Evolutionary conservation across 2,797 vertebrate species (phyloP).

Genomic region (Melanotaenia nigrans): DNA sequence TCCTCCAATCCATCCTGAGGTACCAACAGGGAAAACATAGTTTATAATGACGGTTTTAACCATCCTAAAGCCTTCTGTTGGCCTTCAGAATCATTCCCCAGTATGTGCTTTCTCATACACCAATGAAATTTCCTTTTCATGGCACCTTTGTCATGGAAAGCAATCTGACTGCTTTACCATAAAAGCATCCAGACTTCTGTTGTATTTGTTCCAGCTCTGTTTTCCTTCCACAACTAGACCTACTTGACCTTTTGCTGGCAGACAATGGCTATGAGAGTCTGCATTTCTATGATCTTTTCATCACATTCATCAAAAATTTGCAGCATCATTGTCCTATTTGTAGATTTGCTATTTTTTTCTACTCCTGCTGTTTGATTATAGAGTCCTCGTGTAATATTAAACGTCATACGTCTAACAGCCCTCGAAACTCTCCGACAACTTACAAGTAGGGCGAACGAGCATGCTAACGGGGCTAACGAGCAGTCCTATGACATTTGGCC

Average conservation of each 20-base stretch:
- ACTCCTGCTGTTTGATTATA: constrained; percentile 35
- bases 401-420: constrained; percentile 52
- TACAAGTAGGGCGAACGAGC: constrained; percentile 7
- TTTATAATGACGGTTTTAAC: constrained; percentile 30
- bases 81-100: constrained; percentile 16
- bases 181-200: constrained; percentile 17
- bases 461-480: background rate
- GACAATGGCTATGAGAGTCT: constrained; percentile 51
- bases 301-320: constrained; percentile 39
- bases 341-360: background rate
- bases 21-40: constrained; percentile 40
- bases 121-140: constrained; percentile 2
- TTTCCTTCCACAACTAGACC: constrained; percentile 51
- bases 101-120: background rate
- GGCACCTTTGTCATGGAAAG: constrained; percentile 36
- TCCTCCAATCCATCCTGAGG: constrained; percentile 35
- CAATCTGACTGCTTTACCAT: constrained; percentile 19
- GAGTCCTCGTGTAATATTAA: constrained; percentile 42
- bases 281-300: constrained; percentile 39
- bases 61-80: constrained; percentile 32
- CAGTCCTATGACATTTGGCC: no score
- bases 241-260: constrained; percentile 67
- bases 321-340: background rate
- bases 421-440: constrained; percentile 53
- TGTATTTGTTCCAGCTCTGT: constrained; percentile 35